Base-by-base conservation (phyloP, 2,888 invertebrate genomes). In the Chrysodeixis includens region DNA sequence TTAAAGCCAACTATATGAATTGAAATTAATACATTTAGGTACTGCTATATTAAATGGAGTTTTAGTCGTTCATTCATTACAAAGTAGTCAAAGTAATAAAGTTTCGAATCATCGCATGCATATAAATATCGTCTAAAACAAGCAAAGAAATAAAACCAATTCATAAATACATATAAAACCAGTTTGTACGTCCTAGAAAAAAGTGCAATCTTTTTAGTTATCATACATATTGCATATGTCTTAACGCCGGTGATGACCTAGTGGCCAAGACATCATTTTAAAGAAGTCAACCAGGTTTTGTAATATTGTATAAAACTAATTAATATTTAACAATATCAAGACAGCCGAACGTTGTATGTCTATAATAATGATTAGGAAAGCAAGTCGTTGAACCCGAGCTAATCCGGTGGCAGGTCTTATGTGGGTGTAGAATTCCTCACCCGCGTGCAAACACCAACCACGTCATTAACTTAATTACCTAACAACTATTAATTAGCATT, bases 351-450 rank as follows among this genome's bases (percentile, higher is more conserved):
- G 53, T 62, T 51, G 62, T 60, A 61, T 61, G 53, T 67, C 26
- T 4, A 4, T 40, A 51, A 53, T 52, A 56, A 10, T 10, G 49
- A 60, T 61, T 65, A 74, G 58, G 69, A 72, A 75, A 65, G 62
- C 66, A 71, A 73, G 77, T 79, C 76, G 68, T 78, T 78, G 65
- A 73, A 67, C 77, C 54, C 59, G 53, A 52, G 61, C 56, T 62
- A 59, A 59, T 64, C 62, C 65, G 66, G 71, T 68, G 76, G 69
- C 68, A 57, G 69, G 58, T 74, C 63, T 67, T 76, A 72, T 76
- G 79, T 67, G 54, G 44, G 71, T 66, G 78, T 71, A 74, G 66
- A 81, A 85, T 84, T 83, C 81, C 82, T 78, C 86, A 81, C 76
- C 65, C 57, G 73, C 61, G 77, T 76, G 81, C 65, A 86, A 85